phyloP scores from a whole-genome alignment of 2,888 invertebrate genomes.

The Heliconius erato region DNA sequence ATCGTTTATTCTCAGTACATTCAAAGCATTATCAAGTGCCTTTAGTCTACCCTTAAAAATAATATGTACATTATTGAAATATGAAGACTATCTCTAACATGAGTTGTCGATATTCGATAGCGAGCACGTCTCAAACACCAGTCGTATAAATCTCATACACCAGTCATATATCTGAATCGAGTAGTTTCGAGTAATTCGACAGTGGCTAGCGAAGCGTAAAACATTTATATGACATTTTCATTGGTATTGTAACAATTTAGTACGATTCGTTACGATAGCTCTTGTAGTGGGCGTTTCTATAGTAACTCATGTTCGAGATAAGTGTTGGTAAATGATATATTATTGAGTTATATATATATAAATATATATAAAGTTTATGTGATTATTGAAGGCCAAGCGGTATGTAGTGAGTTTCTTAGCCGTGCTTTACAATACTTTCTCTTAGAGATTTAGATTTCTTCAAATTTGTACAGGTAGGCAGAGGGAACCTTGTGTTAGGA shows the following conservation, averaged over 20 bases:
- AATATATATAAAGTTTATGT: conserved; percentile 40
- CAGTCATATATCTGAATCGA: not conserved
- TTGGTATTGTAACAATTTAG: conserved; percentile 18
- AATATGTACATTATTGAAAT: conserved; percentile 65
- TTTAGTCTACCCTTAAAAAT: conserved; percentile 67
- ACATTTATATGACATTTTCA: not conserved
- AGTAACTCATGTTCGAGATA: conserved; percentile 27
- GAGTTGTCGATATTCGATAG: conserved; percentile 18
- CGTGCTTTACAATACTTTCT: conserved; percentile 41
- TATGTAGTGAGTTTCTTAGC: conserved; percentile 43
- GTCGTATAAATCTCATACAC: not conserved
- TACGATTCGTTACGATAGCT: conserved; percentile 2
- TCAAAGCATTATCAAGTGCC: conserved; percentile 74
- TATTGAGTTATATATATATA: conserved; percentile 36
- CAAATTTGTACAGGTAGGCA: not conserved
- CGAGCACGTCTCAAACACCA: not conserved
- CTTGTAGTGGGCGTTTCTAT: conserved; percentile 14
- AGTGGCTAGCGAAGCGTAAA: conserved; percentile 1
- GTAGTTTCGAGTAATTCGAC: not conserved
- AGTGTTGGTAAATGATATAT: conserved; percentile 29
- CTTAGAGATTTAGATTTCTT: conserved; percentile 64
- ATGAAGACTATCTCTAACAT: conserved; percentile 26
- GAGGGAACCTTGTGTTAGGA: not conserved
- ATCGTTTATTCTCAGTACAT: conserved; percentile 83
- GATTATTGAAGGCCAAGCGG: conserved; percentile 52